Percentiles rank a stretch among this genome's conserved stretches.
phyloP scores from a whole-genome alignment of 2,888 invertebrate genomes.

The Drosophila macrothrix region DNA sequence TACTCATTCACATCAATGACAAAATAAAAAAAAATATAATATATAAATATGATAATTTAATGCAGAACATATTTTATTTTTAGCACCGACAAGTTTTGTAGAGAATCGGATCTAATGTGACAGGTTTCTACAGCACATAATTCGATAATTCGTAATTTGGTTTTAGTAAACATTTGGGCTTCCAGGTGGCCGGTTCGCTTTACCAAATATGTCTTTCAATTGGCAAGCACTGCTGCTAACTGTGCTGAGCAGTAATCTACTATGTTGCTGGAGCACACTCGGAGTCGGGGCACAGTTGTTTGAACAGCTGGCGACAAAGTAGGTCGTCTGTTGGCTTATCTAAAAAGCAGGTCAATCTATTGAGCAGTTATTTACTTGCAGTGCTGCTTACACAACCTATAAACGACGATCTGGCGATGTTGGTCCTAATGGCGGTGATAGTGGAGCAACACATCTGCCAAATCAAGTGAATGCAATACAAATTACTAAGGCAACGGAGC shows the following conservation, averaged over 20 bases:
- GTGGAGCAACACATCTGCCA: slow-evolving; percentile 42
- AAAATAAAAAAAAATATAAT: slow-evolving; percentile 3
- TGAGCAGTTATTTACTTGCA: slow-evolving; percentile 60
- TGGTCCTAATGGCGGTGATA: neutral
- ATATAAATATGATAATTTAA: slow-evolving; percentile 31
- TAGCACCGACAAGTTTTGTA: slow-evolving; percentile 21
- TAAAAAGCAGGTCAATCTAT: slow-evolving; percentile 62
- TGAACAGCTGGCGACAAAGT: slow-evolving; percentile 67
- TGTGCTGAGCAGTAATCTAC: slow-evolving; percentile 17
- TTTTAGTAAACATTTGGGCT: slow-evolving; percentile 48
- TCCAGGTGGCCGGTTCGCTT: slow-evolving; percentile 39
- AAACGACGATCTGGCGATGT: slow-evolving; percentile 1
- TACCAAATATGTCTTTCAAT: slow-evolving; percentile 46
- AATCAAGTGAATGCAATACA: slow-evolving; percentile 47
- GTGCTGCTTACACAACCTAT: slow-evolving; percentile 45
- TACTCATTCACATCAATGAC: slow-evolving; percentile 39
- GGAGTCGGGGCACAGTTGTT: slow-evolving; percentile 57
- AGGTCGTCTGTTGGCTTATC: slow-evolving; percentile 54
- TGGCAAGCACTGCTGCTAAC: slow-evolving; percentile 44
- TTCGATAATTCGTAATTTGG: slow-evolving; percentile 19
- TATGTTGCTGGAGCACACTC: slow-evolving; percentile 14
- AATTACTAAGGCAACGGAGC: slow-evolving; percentile 55
- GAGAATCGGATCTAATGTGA: slow-evolving; percentile 7
- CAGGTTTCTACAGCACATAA: slow-evolving; percentile 31
- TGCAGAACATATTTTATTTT: slow-evolving; percentile 22